These are phyloP conservation scores for Saturnia pavonia DNA, from an alignment of 2,888 invertebrate genomes.

Conservation along the genomic window DNA sequence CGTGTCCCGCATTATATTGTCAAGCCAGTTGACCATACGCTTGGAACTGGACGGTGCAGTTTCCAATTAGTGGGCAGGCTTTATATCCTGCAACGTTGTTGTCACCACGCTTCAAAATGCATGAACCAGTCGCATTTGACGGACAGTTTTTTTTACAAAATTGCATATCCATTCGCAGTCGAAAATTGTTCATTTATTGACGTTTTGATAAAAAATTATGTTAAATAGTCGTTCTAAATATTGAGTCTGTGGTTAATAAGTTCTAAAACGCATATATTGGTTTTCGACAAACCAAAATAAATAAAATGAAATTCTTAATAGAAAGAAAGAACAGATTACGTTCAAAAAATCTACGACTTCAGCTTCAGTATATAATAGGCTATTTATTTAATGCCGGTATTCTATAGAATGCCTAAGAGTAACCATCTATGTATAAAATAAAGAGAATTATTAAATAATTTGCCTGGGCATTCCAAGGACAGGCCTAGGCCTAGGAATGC, in stretches of 20 bases:
- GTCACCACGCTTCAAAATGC: constrained; percentile 40
- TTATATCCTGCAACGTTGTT: constrained; percentile 46
- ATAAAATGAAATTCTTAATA: not conserved
- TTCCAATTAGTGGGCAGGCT: constrained; percentile 64
- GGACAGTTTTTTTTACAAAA: constrained; percentile 2
- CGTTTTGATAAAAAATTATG: not conserved
- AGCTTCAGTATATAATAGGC: no score
- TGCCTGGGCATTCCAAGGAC: no score
- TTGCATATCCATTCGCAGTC: constrained; percentile 2
- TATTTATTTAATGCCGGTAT: no score
- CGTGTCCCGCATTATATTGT: constrained; percentile 36
- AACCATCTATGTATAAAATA: no score
- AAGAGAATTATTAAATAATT: no score
- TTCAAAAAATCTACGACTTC: not conserved
- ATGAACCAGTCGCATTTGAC: constrained; percentile 26
- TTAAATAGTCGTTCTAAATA: not conserved
- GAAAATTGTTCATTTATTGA: not conserved
- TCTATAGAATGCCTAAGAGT: no score
- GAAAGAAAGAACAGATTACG: not conserved
- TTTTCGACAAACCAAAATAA: not conserved
- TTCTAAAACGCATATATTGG: not conserved
- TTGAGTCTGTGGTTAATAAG: not conserved
- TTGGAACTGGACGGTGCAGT: constrained; percentile 45
- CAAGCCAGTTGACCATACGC: constrained; percentile 52
- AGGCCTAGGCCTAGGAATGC: no score